Conservation (phyloP, 2,888 invertebrate species). For the Pharmacophagus antenor region DNA sequence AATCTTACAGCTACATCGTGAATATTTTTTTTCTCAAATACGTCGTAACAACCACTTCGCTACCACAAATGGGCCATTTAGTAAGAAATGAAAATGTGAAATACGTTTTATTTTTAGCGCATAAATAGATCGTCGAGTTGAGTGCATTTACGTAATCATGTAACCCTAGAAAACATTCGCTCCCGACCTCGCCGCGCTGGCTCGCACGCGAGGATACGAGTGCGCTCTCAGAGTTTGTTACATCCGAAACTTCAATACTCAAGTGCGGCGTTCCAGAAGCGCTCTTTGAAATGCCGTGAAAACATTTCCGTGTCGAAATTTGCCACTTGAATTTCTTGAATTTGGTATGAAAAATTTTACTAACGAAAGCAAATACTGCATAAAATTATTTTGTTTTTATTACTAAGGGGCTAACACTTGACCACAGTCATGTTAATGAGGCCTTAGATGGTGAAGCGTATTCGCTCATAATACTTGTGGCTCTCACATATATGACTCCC, state of each 20-base stretch:
- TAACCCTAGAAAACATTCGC: slow-evolving; percentile 2
- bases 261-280: slow-evolving; percentile 5
- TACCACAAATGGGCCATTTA: neutral
- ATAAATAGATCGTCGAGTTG: neutral
- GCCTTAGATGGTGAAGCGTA: too few relatives aligned
- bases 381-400: too few relatives aligned
- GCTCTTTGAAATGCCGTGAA: neutral
- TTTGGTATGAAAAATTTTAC: too few relatives aligned
- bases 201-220: slow-evolving; percentile 6
- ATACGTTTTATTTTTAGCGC: neutral
- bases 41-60: too few relatives aligned
- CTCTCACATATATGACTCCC: too few relatives aligned
- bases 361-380: too few relatives aligned
- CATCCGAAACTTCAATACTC: slow-evolving; percentile 16
- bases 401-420: too few relatives aligned
- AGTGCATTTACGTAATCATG: slow-evolving; percentile 3
- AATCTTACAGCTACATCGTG: too few relatives aligned
- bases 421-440: too few relatives aligned
- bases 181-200: neutral
- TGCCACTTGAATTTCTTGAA: too few relatives aligned
- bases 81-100: neutral
- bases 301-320: neutral
- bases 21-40: too few relatives aligned
- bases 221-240: slow-evolving; percentile 16
- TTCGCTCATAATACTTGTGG: too few relatives aligned